Percentiles rank a stretch among this genome's conserved stretches.
Conservation (phyloP, 2,113 vertebrate species). For the Hippopotamus amphibius region DNA sequence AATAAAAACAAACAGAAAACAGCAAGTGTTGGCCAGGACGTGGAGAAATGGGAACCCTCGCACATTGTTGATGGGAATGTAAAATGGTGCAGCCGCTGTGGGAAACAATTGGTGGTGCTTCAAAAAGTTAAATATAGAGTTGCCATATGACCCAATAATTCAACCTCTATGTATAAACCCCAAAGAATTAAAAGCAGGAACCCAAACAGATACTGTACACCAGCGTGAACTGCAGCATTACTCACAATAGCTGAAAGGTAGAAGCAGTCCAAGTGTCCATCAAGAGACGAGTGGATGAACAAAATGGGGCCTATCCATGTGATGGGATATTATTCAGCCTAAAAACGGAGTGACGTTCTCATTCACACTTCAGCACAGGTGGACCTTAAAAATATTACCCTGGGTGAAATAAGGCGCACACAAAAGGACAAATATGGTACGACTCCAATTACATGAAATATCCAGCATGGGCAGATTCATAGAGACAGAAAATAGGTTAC, state of each 20-base stretch:
- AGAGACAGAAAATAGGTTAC: background rate
- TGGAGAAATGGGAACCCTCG: background rate
- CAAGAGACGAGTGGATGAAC: background rate
- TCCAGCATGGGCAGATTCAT: background rate
- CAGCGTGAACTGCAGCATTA: fast-evolving
- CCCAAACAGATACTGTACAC: background rate
- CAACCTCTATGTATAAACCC: background rate
- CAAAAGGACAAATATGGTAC: fast-evolving
- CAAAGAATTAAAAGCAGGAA: no score
- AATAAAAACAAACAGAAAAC: background rate
- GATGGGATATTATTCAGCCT: background rate
- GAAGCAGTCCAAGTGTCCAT: background rate
- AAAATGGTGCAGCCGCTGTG: fast-evolving
- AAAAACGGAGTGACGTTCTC: background rate
- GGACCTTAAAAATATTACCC: background rate
- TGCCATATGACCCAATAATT: background rate
- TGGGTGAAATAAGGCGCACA: fast-evolving
- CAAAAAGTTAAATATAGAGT: background rate
- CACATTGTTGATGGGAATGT: fast-evolving
- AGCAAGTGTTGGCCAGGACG: background rate
- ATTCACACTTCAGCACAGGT: background rate
- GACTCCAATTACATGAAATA: background rate
- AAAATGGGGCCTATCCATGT: fast-evolving
- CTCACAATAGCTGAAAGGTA: fast-evolving
- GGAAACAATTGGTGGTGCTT: background rate